Percentiles rank a stretch among this genome's conserved stretches.
Conservation (phyloP, 1,140 invertebrate species). For the Achatina immaculata region DNA sequence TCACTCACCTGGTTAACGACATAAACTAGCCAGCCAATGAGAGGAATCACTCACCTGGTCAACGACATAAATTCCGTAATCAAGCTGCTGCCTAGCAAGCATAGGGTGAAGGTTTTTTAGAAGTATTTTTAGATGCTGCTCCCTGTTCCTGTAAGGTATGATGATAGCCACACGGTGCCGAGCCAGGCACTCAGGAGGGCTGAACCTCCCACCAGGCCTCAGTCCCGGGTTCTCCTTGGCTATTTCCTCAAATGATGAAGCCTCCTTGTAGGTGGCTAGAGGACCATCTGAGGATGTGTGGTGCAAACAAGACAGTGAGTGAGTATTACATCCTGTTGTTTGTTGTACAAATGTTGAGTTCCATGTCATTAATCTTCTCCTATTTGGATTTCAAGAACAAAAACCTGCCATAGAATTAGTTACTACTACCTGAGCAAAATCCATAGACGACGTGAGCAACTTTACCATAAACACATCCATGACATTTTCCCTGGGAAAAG, state of each 20-base stretch:
- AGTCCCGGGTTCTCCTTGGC: conserved; percentile 44
- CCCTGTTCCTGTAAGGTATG: conserved; percentile 57
- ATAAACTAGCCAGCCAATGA: no score
- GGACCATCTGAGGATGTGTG: conserved; percentile 38
- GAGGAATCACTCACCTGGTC: conserved; percentile 50
- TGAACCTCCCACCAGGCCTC: conserved; percentile 53
- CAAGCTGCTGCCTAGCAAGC: conserved; percentile 55
- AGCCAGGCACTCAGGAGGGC: conserved; percentile 51
- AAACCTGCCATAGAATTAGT: no score
- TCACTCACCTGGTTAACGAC: no score
- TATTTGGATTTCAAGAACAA: no score
- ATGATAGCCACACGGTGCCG: conserved; percentile 56
- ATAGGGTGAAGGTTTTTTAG: conserved; percentile 60
- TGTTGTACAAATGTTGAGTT: no score
- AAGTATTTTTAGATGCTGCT: conserved; percentile 55
- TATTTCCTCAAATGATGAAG: conserved; percentile 40
- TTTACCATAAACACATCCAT: no score
- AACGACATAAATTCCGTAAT: conserved; percentile 59
- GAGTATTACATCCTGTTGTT: no score
- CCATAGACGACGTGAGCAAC: no score
- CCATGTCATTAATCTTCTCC: no score
- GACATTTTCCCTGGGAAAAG: no score
- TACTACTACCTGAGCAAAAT: no score
- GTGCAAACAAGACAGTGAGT: no score
- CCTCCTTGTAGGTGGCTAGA: conserved; percentile 36